These are phyloP conservation scores for Phenganax stokvisi DNA, from an alignment of 92 coral and sea anemone genomes.

Conservation along the genomic window DNA sequence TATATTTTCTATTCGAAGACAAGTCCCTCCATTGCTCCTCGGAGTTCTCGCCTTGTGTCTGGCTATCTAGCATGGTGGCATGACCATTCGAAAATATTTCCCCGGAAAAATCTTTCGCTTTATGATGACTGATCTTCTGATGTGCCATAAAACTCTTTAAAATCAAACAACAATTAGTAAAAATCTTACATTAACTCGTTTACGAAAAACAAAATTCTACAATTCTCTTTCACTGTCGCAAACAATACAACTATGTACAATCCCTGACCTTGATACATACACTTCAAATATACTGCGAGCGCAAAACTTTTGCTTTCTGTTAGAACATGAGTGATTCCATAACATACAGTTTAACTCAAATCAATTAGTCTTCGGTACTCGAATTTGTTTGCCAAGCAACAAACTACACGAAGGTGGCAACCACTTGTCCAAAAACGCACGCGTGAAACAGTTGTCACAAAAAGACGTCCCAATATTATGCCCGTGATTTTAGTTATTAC, in stretches of 20 bases:
- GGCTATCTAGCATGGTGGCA: not conserved
- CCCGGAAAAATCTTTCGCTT: not conserved
- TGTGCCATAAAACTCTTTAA: not conserved
- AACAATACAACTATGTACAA: not conserved
- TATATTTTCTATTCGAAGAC: constrained; percentile 33
- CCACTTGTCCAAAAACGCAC: not conserved
- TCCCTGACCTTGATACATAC: not conserved
- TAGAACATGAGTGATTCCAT: no score
- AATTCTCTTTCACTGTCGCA: not conserved
- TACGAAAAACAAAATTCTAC: no score
- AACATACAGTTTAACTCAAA: no score
- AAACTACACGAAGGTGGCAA: not conserved
- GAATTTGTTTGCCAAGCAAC: not conserved
- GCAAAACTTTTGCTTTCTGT: no score
- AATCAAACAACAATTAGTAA: not conserved
- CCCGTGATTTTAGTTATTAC: no score
- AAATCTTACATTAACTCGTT: no score
- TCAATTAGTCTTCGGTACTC: not conserved
- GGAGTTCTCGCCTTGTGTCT: not conserved
- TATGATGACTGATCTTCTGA: not conserved
- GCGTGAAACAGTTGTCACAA: not conserved
- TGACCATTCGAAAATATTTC: constrained; percentile 16
- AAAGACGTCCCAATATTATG: not conserved
- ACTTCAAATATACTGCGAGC: no score
- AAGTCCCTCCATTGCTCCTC: constrained; percentile 27